Evolutionary conservation across 2,888 invertebrate species (phyloP).

Genomic region (Morpho achilles): DNA sequence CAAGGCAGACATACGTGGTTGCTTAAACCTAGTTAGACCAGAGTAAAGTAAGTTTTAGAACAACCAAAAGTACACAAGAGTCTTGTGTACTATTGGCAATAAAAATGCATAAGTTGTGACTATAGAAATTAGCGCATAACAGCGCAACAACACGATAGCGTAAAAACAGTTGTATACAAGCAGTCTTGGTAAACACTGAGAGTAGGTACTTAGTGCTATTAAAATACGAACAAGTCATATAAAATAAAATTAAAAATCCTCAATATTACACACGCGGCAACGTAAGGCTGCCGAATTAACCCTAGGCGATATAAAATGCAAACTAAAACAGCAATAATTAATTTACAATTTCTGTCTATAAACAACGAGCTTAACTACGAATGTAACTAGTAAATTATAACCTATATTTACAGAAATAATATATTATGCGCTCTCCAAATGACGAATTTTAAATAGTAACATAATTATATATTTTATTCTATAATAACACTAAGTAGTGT

Average conservation of each 20-base stretch:
- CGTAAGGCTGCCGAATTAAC: constrained; percentile 53
- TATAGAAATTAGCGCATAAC: constrained; percentile 54
- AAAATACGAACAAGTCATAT: constrained; percentile 66
- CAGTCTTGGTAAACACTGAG: constrained; percentile 79
- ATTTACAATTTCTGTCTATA: constrained; percentile 70
- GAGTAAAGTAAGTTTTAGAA: constrained; percentile 51
- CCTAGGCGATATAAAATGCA: constrained; percentile 75
- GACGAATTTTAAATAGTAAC: constrained; percentile 72
- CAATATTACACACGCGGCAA: constrained; percentile 65
- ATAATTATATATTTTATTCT: constrained; percentile 70
- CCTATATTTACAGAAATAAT: constrained; percentile 76
- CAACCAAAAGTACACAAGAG: constrained; percentile 50
- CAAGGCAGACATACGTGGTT: constrained; percentile 28
- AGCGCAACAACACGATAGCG: constrained; percentile 57
- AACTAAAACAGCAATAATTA: constrained; percentile 76
- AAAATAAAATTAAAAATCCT: constrained; percentile 66
- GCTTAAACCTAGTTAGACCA: constrained; percentile 58
- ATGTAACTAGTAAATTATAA: constrained; percentile 48
- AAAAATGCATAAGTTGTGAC: constrained; percentile 77
- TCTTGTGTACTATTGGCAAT: constrained; percentile 69
- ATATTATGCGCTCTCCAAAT: constrained; percentile 74
- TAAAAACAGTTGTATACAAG: constrained; percentile 75
- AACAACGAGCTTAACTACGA: constrained; percentile 59
- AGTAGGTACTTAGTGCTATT: constrained; percentile 75
- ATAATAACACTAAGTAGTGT: constrained; percentile 71